Base-by-base conservation (phyloP, 2,888 invertebrate species). In the Cheilosia pagana region DNA sequence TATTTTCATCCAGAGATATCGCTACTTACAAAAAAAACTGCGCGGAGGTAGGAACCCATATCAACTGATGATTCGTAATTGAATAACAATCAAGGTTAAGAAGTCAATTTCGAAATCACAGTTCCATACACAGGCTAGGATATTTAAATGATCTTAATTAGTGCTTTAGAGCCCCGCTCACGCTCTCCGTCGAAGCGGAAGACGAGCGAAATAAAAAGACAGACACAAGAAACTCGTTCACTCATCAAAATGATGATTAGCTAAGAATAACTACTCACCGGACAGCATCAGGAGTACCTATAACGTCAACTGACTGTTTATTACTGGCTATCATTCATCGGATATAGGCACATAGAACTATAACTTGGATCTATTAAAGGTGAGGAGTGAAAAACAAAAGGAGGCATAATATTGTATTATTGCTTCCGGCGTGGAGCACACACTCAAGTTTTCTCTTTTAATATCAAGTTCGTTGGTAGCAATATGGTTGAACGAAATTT, bases 141-240 rank as follows among this genome's bases (percentile, higher is more conserved):
- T 55, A 74, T 74, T 62, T 62, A 74, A 74, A 74, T 74, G 53
- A 63, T 52, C 50, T 52, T 14, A 57, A 74, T 65, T 65, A 65
- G 57, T 63, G 39, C 65, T 48, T 55, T 48, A 65, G 25, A 48
- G 23, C 57, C 48, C 39, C n/a, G 48, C 57, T 39, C 65, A 65
- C 65, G 39, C 45, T 63, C 23, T 63, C 25, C 63, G 25, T 0
- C 35, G 72, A 50, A 45, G 6, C 12, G 8, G 43, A 35, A 35
- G 35, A 7, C 16, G 21, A 19, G 10, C 19, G 12, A 23, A 23
- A 19, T n/a, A n/a, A 25, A 35, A 45, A 28, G 39, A 39, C 10
- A 6, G n/a, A 65, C 12, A 28, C 10, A 16, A 52, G 39, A 57
- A 74, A 74, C 74, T 74, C 65, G 65, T 65, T 74, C 63, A 55